A percentile compares a stretch with the other conserved stretches of the same genome.
These are phyloP conservation scores for Meloidogyne exigua DNA, from an alignment of 1,140 invertebrate species.

Conservation along the genomic window DNA sequence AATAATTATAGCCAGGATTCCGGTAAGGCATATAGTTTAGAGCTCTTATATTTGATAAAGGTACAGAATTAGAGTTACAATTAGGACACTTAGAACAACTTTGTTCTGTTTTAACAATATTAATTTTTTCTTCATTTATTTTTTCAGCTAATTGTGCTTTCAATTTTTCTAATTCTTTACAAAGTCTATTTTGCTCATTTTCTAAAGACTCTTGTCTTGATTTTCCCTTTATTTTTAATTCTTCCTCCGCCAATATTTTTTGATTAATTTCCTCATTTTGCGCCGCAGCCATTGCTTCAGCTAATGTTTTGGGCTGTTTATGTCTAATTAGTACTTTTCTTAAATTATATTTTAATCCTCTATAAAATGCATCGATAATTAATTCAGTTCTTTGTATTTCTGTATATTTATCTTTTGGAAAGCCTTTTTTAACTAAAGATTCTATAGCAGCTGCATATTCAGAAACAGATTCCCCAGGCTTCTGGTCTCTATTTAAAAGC, in stretches of 20 bases:
- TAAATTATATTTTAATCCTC: background rate
- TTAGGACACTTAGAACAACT: background rate
- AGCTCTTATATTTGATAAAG: background rate
- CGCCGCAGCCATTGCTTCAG: background rate
- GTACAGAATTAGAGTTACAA: background rate
- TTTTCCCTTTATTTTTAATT: background rate
- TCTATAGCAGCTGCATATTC: background rate
- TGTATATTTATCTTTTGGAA: no score
- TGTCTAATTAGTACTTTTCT: background rate
- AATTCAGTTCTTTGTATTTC: no score
- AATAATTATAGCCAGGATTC: background rate
- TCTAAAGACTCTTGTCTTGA: background rate
- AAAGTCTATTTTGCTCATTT: background rate
- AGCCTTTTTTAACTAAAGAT: background rate
- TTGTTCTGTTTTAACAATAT: background rate
- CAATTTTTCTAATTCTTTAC: background rate
- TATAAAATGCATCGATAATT: no score
- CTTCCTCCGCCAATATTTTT: background rate
- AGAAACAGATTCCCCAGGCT: background rate
- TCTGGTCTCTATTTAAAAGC: background rate
- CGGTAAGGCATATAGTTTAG: background rate
- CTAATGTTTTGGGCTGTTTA: background rate
- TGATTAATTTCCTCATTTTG: background rate
- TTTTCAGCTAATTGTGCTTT: background rate
- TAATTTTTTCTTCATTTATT: background rate